Evolutionary conservation across 2,797 vertebrate genomes (phyloP), one percentile per base, ranked within the genome.

Genomic region (Gila robusta): DNA sequence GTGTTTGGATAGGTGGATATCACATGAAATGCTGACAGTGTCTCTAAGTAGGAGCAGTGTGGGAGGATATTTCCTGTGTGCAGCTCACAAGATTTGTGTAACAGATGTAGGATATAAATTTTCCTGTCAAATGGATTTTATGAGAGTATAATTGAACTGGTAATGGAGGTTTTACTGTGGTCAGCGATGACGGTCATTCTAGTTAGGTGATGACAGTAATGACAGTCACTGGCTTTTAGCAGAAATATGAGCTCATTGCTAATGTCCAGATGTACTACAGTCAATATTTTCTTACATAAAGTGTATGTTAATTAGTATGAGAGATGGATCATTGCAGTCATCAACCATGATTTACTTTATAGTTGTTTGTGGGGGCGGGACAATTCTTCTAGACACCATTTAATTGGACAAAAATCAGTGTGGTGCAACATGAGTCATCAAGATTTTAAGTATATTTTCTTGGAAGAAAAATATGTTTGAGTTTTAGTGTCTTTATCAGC

Each of bases 151-250:
- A 89, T 93, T 88, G 83, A 85, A 83, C 80, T 84, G 83, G 80
- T 82, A 84, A 85, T 87, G 86, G 78, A 87, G 64, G 71, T 86
- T 90, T 80, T 88, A 89, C 83, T 87, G 86, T 89, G 82, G 87
- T 35, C 73, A 79, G 39, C 37, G 21, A 84, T 87, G 87, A 84
- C 83, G 79, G 44, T 72, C 69, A 16, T 21, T 82, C 52, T 73
- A 2, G 87, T 37, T 69, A 76, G 47, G 41, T 66, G 23, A 81
- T 87, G 86, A 84, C 71, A 76, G 86, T 87, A 85, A 90, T 91
- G 82, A 87, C 81, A 89, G 83, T 82, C 37, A n/a, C 77, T 86
- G 79, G 87, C 86, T 89, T 92, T 94, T 89, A 90, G 85, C 90
- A 91, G 89, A 85, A 90, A 93, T 88, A 77, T 87, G 90, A 93